Evolutionary conservation across 30 jellyfish, hydroid and myxozoan species (phyloP), one percentile per base, ranked within the genome.

Genomic region (Sanderia malayensis): DNA sequence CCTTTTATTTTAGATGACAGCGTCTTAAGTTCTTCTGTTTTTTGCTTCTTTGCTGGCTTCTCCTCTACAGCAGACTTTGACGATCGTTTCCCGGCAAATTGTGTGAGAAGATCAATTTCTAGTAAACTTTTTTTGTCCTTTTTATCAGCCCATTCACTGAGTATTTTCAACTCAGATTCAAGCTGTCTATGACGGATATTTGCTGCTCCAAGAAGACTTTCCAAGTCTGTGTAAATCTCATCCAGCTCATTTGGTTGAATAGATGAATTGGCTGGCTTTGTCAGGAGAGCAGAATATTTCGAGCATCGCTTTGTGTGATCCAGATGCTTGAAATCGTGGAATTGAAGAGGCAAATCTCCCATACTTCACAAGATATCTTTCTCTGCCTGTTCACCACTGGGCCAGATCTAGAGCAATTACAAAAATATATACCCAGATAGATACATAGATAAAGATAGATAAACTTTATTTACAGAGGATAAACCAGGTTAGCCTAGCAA

Each of bases 111-210:
- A 18, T 82, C 95, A 17, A 69, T 52, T 31, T 83, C 95, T 37
- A 72, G 33, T 13, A 61, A 80, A 32, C 84, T 25, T 63, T 90
- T 90, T 30, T 95, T 68, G 76, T 90, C 98, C 61, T 90, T 90
- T 61, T 82, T 82, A 29, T 90, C 98, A 24, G 87, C 90, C 98
- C 98, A 90, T 37, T 90, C 98, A 29, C 87, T 80, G 0, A 90
- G 76, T 13, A 90, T 83, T 63, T 90, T 90, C 70, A 83, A 60
- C 84, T 90, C 98, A 23, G 93, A 93, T 46, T 90, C 98, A 52
- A 90, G 63, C 70, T 83, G 94, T 29, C 98, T 65, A 41, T 82
- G 78, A 23, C 98, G 93, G 4, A 90, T 83, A 46, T 90, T 90
- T 7, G 98, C 90, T 26, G 98, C 98, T 1, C 98, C 98, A 60